Base-by-base conservation (phyloP, 2,888 invertebrate species). In the Argynnis bischoffii region DNA sequence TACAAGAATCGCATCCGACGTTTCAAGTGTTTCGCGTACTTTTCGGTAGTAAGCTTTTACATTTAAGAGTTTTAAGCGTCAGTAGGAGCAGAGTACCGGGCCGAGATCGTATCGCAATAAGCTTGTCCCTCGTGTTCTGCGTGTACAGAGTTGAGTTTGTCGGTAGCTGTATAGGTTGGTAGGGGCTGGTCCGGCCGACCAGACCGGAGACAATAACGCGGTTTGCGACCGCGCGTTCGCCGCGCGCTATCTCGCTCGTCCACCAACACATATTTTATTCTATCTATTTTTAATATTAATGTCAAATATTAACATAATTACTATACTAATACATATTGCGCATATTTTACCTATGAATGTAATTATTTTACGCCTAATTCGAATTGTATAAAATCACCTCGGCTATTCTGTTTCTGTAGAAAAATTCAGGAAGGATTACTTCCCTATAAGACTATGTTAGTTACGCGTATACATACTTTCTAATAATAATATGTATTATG, bases 271-370 rank as follows among this genome's bases (percentile, higher is more conserved):
- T 91, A 90, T 90, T 92, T 91, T 90, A 91, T 90, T 92, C 91
- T 89, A 88, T 89, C 89, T 88, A 92, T 91, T 92, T 91, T 92
- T 90, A 92, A 92, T 91, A 92, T 89, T 90, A 91, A 91, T 90
- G 90, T 92, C 91, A 91, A 90, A 92, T 91, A 91, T 90, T 90
- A 90, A 89, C 87, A 87, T 92, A 89, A 91, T 90, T 89, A 90
- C 87, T 85, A 88, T 89, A 90, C 86, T 89, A 91, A 86, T 89
- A 88, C 88, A 87, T 87, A 89, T 85, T 85, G 87, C 77, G 88
- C 91, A 89, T 92, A 91, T 90, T 92, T 91, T 91, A 92, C 83
- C 88, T 91, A 90, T 90, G 83, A 89, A 92, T 91, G 88, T 90
- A 89, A 91, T 92, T 90, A 89, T 89, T 91, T 91, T 92, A 82